These are phyloP conservation scores for Uloborus plumipes DNA, from an alignment of 2,888 invertebrate genomes.

Conservation along the genomic window DNA sequence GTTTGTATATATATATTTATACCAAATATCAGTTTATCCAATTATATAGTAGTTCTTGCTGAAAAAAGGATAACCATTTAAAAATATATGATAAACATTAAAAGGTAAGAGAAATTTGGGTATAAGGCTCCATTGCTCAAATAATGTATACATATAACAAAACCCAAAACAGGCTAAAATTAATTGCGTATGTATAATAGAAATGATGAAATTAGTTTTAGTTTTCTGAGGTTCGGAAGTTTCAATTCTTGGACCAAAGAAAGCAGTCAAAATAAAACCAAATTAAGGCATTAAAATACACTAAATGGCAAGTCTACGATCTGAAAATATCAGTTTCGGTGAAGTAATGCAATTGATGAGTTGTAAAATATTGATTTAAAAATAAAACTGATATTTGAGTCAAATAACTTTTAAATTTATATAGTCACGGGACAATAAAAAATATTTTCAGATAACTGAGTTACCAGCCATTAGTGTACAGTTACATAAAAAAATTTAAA, in stretches of 20 bases:
- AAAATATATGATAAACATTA: no score
- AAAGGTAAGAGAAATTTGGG: no score
- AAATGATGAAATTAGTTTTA: constrained; percentile 14
- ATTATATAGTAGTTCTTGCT: no score
- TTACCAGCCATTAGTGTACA: constrained; percentile 4
- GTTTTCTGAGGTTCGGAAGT: constrained; percentile 40
- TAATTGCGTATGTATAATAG: constrained; percentile 14
- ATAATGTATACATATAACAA: background rate
- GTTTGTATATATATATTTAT: no score
- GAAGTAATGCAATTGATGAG: no score
- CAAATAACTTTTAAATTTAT: background rate
- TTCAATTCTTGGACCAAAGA: constrained; percentile 30
- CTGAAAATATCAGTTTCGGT: constrained; percentile 16
- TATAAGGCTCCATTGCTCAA: background rate
- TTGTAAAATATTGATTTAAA: no score
- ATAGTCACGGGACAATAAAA: background rate
- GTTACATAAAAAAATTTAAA: constrained; percentile 2
- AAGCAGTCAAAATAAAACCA: constrained; percentile 42
- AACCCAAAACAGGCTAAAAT: constrained; percentile 1
- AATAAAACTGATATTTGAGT: constrained; percentile 16
- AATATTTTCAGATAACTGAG: constrained; percentile 3
- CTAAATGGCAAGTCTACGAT: constrained; percentile 27
- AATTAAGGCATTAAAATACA: constrained; percentile 28
- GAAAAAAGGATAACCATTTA: no score
- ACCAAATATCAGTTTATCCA: no score